Evolutionary conservation across 1,140 invertebrate species (phyloP), one percentile per base, ranked within the genome.

Genomic region (Augochlora pura): DNA sequence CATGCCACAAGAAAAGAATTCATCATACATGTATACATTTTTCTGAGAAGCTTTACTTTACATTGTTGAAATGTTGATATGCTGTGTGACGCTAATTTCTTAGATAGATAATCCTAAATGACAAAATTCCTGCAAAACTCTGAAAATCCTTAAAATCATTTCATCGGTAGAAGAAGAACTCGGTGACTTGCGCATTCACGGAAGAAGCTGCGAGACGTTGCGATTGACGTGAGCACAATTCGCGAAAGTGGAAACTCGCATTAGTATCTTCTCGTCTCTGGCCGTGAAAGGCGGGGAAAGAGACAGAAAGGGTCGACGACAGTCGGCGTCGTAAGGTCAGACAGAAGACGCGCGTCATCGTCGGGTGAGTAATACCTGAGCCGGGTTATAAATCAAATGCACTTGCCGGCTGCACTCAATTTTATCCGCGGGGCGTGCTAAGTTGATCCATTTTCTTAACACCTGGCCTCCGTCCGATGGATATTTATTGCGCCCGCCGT

Each of bases 361-460:
- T 78, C 69, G 68, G 54, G 69, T 78, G 76, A 78, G 76, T 78
- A 78, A 78, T 78, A 78, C 52, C 69, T 49, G 68, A 21, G 71
- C 71, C 68, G 69, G 60, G 68, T 69, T 72, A 78, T 78, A 78
- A 72, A 78, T 78, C 76, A 78, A 78, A 78, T 69, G 60, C 76
- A 71, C 76, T 78, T 59, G 60, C 69, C 69, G 60, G 49, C 68
- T 65, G 76, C 76, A 65, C 69, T 78, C 76, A 78, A 78, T 78
- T 78, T 78, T 78, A 78, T 78, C 76, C 76, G 76, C 68, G 68
- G 2, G 42, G 49, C 49, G 72, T 69, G 42, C 69, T 72, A 72
- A 78, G 68, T 72, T 78, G 76, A 78, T 78, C 76, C 69, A 72
- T 78, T 78, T 78, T 78, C 76, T 78, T 78, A 78, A 46, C 76